These are phyloP conservation scores for Scomber japonicus DNA, from an alignment of 2,113 vertebrate species.

Conservation along the genomic window DNA sequence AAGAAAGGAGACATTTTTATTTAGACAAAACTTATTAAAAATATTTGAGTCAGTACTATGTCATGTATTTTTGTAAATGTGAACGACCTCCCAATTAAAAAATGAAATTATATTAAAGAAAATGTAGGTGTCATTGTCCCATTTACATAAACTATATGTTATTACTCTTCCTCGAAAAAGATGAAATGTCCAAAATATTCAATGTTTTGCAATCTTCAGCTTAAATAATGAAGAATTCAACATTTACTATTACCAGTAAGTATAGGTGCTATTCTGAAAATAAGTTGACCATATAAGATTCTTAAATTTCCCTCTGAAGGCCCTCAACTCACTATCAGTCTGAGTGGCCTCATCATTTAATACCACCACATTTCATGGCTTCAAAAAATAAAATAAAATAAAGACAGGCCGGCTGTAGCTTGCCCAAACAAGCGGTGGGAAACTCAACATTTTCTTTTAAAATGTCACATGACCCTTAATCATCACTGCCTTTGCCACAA, in stretches of 20 bases:
- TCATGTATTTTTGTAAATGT: too few relatives aligned
- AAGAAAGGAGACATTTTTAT: too few relatives aligned
- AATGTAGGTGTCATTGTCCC: not conserved
- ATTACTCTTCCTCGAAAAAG: not conserved
- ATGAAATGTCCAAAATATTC: too few relatives aligned
- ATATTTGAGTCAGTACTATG: too few relatives aligned
- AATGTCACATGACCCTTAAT: constrained; percentile 6
- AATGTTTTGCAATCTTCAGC: too few relatives aligned
- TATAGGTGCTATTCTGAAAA: not conserved
- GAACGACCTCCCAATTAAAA: too few relatives aligned
- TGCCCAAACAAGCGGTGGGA: not conserved
- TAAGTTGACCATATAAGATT: not conserved
- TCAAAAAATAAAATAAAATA: not conserved
- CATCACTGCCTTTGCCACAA: not conserved
- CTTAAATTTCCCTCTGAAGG: not conserved
- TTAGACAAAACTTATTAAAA: too few relatives aligned
- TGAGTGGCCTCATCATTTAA: not conserved
- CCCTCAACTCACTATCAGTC: not conserved
- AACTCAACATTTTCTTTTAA: not conserved
- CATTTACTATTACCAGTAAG: too few relatives aligned
- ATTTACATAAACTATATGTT: not conserved
- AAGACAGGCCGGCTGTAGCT: not conserved
- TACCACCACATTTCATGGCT: not conserved
- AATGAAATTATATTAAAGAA: too few relatives aligned
- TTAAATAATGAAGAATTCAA: too few relatives aligned